These are phyloP conservation scores for Poecilus cupreus DNA, from an alignment of 2,888 invertebrate species.

Conservation along the genomic window DNA sequence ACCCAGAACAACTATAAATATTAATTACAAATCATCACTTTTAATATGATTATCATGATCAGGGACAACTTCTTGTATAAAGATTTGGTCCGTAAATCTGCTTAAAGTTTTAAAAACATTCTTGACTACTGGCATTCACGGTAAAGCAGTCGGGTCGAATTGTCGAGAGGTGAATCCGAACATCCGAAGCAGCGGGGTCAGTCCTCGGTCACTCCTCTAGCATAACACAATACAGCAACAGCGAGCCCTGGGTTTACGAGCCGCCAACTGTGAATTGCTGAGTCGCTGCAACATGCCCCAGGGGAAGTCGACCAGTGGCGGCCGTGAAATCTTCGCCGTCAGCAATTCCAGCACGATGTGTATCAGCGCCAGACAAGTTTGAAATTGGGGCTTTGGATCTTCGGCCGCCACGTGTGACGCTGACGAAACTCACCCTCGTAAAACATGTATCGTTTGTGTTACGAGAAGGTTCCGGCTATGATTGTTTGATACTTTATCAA, in stretches of 20 bases:
- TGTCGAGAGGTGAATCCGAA: no score
- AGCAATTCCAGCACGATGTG: slow-evolving; percentile 46
- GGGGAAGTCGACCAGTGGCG: slow-evolving; percentile 9
- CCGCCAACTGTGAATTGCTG: slow-evolving; percentile 35
- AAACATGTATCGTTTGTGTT: slow-evolving; percentile 50
- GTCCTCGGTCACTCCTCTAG: no score
- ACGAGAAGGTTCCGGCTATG: slow-evolving; percentile 41
- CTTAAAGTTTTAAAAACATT: no score
- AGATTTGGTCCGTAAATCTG: no score
- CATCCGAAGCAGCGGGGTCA: not conserved
- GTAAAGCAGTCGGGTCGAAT: no score
- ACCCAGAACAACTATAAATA: no score
- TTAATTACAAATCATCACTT: no score
- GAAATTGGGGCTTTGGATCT: slow-evolving; percentile 40
- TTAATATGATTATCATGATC: no score
- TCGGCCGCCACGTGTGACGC: not conserved
- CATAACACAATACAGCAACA: slow-evolving; percentile 28
- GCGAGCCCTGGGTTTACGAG: slow-evolving; percentile 9
- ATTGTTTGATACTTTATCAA: slow-evolving; percentile 52
- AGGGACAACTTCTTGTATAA: no score
- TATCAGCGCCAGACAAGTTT: slow-evolving; percentile 39
- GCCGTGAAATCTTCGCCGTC: slow-evolving; percentile 50
- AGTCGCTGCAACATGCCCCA: slow-evolving; percentile 21
- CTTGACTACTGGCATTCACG: no score
- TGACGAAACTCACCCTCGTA: slow-evolving; percentile 10